These are phyloP conservation scores for Pegea sp. DNA, from an alignment of 23 tunicate species.

Conservation along the genomic window DNA sequence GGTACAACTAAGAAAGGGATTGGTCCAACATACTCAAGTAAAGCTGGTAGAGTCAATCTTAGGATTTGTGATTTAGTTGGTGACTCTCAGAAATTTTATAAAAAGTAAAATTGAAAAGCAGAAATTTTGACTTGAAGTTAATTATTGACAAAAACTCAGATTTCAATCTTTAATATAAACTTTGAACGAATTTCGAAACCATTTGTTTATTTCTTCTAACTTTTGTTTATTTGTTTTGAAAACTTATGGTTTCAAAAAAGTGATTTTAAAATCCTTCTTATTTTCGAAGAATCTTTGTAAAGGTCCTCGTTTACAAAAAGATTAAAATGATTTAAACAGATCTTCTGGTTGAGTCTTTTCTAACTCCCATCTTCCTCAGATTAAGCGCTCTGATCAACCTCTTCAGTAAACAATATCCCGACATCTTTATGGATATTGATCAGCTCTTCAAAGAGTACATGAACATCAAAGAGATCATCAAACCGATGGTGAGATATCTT, in stretches of 20 bases:
- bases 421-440: slow-evolving; percentile 40
- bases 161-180: too few relatives aligned
- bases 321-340: too few relatives aligned
- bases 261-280: too few relatives aligned
- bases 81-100: slow-evolving; percentile 17
- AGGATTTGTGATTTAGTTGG: slow-evolving; percentile 70
- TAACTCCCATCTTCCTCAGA: slow-evolving; percentile 12
- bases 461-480: slow-evolving; percentile 21
- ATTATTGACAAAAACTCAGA: too few relatives aligned
- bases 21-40: slow-evolving; percentile 89
- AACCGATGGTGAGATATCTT: slow-evolving; percentile 77
- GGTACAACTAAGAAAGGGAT: slow-evolving; percentile 98
- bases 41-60: slow-evolving; percentile 54
- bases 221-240: too few relatives aligned
- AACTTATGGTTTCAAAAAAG: too few relatives aligned
- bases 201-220: too few relatives aligned
- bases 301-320: too few relatives aligned
- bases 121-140: too few relatives aligned
- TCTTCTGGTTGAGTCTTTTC: too few relatives aligned
- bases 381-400: slow-evolving; percentile 32
- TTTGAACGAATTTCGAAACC: too few relatives aligned
- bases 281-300: too few relatives aligned
- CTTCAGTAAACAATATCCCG: slow-evolving; percentile 30
- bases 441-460: slow-evolving; percentile 21
- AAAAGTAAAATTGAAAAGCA: slow-evolving; percentile 29